Evolutionary conservation across 1,140 invertebrate species (phyloP).

Genomic region (Heliconius eleuchia): DNA sequence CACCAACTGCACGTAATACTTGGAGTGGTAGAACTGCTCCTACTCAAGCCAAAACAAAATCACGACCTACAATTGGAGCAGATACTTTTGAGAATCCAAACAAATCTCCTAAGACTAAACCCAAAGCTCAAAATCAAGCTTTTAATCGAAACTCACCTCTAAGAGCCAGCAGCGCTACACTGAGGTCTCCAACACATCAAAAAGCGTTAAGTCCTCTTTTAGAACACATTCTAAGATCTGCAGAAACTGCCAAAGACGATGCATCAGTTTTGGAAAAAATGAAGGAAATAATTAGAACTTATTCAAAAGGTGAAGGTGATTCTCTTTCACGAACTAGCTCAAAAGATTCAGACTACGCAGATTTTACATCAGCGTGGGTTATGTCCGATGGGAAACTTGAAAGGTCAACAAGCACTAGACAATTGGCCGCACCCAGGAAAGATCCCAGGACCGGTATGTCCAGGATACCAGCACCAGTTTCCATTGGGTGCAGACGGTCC

Average conservation of each 20-base stretch:
- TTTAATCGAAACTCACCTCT: slow-evolving; percentile 84
- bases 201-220: slow-evolving; percentile 84
- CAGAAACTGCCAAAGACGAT: slow-evolving; percentile 86
- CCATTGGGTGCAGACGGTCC: slow-evolving; percentile 73
- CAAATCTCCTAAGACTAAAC: slow-evolving; percentile 72
- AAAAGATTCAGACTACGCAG: slow-evolving; percentile 84
- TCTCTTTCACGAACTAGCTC: slow-evolving; percentile 76
- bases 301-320: slow-evolving; percentile 79
- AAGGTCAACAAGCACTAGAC: slow-evolving; percentile 77
- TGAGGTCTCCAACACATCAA: slow-evolving; percentile 82
- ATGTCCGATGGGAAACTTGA: slow-evolving; percentile 86
- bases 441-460: slow-evolving; percentile 67
- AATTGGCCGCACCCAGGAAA: slow-evolving; percentile 80
- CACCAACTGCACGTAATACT: slow-evolving; percentile 83
- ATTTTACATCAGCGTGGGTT: slow-evolving; percentile 88
- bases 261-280: slow-evolving; percentile 86
- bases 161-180: slow-evolving; percentile 84
- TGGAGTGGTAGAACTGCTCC: slow-evolving; percentile 85
- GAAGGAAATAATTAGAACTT: slow-evolving; percentile 86
- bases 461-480: slow-evolving; percentile 79
- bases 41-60: slow-evolving; percentile 63
- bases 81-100: slow-evolving; percentile 86
- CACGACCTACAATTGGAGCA: slow-evolving; percentile 83
- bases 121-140: slow-evolving; percentile 62
- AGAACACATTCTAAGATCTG: slow-evolving; percentile 87